Base-by-base conservation (phyloP, 2,113 vertebrate species). In the Brachypodius melanocephalos region DNA sequence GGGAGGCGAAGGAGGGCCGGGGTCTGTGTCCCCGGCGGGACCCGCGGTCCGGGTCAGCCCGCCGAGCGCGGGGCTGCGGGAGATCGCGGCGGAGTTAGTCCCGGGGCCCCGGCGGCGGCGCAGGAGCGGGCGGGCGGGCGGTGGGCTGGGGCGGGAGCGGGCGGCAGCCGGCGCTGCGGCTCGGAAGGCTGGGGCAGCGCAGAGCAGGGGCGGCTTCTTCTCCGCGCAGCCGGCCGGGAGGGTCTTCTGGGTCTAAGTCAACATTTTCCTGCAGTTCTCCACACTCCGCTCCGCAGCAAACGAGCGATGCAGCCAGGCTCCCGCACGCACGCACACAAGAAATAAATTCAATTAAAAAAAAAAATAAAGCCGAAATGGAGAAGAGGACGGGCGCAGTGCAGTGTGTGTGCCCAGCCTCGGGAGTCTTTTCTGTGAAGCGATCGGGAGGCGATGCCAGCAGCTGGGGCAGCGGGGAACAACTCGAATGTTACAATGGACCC, bases 211-310 rank as follows among this genome's bases (percentile, higher is more conserved):
- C 89, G 69, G 94, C 79, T 95, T 90, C 90, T 98, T 88, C 84
- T 95, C 71, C 89, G 31, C 92, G 96, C 96, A 93, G 96, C 96
- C 97, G 90, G 97, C 95, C 92, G 76, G 97, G 96, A 67, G 97
- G 97, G 97, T 97, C 62, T 42, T 42, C 96, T 85, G 78, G 67
- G 97, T 95, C 96, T 98, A 98, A 98, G 98, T 98, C 98, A 98
- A 98, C 98, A 98, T 99, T 97, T 98, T 97, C 98, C 97, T 94
- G 98, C 96, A 96, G 97, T 83, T 97, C 96, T 96, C 96, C 97
- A 90, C 98, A 67, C 98, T 91, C 98, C 91, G 97, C 97, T 98
- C 98, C 95, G 97, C 98, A 87, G 75, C 57, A 90, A 55, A 87
- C 78, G 91, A 95, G 90, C 46, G 94, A 93, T 88, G 20, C 38